phyloP scores from a whole-genome alignment of 1,140 invertebrate genomes.

The Drosophila nikananu region DNA sequence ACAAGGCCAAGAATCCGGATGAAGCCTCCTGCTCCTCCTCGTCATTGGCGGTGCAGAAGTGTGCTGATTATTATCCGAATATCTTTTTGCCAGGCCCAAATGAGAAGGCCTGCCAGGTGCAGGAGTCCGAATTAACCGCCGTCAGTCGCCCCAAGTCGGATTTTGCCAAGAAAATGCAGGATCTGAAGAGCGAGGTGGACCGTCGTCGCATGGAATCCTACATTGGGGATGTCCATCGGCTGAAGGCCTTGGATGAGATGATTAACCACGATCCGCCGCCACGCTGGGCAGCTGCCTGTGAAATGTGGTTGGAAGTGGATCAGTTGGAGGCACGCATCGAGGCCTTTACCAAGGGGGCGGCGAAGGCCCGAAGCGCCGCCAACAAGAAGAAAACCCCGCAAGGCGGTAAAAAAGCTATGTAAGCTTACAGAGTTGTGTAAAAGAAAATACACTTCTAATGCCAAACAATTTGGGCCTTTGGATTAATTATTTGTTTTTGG shows the following conservation, averaged over 20 bases:
- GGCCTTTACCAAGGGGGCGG: not conserved
- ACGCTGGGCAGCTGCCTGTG: slow-evolving; percentile 8
- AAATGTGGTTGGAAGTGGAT: slow-evolving; percentile 42
- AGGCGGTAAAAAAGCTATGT: too few species aligned
- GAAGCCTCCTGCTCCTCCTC: not conserved
- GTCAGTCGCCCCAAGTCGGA: not conserved
- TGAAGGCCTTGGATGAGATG: not conserved
- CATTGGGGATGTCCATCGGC: not conserved
- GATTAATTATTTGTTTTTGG: too few species aligned
- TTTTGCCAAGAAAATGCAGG: not conserved
- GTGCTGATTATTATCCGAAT: not conserved
- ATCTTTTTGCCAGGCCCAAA: not conserved
- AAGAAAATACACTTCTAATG: too few species aligned
- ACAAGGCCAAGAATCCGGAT: not conserved
- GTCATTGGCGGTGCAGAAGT: rapidly evolving
- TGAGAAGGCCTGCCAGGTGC: slow-evolving; percentile 21
- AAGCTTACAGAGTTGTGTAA: too few species aligned
- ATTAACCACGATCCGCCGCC: slow-evolving; percentile 35
- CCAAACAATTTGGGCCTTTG: too few species aligned
- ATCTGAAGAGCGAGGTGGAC: not conserved
- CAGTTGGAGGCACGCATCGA: slow-evolving; percentile 18
- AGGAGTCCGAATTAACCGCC: not conserved
- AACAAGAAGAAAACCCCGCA: too few species aligned
- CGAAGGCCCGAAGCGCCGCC: too few species aligned
- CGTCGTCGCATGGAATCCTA: slow-evolving; percentile 4